Conservation (phyloP, 2,888 invertebrate genomes). For the Platycheirus albimanus region DNA sequence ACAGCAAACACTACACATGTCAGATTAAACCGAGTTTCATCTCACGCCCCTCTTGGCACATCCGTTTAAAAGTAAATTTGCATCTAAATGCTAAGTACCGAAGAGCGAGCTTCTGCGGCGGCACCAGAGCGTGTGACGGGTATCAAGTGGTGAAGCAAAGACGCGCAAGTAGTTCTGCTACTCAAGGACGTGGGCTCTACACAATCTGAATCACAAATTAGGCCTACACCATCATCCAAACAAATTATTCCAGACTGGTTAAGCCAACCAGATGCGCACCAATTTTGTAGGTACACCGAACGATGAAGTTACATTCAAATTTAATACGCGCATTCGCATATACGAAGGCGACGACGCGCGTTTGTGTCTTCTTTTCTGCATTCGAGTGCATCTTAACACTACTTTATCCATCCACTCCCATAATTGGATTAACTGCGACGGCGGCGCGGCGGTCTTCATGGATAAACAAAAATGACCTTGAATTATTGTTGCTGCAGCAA, state of each 20-base stretch:
- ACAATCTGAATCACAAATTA: slow-evolving; percentile 30
- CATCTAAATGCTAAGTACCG: neutral
- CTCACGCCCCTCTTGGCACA: slow-evolving; percentile 5
- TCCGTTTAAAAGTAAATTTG: slow-evolving; percentile 26
- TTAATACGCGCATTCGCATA: slow-evolving; percentile 14
- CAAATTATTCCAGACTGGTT: slow-evolving; percentile 6
- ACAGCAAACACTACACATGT: slow-evolving; percentile 1
- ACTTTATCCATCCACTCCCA: slow-evolving; percentile 51
- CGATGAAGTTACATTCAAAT: slow-evolving; percentile 25
- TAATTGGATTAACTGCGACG: slow-evolving; percentile 58
- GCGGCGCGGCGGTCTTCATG: slow-evolving; percentile 38
- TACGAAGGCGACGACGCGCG: slow-evolving; percentile 1
- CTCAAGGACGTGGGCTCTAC: slow-evolving; percentile 55
- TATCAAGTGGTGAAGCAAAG: slow-evolving; percentile 35
- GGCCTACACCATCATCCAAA: neutral
- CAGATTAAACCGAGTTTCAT: slow-evolving; percentile 19
- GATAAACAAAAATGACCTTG: slow-evolving; percentile 73
- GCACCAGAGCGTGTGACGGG: neutral
- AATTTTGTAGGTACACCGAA: slow-evolving; percentile 23
- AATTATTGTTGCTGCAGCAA: slow-evolving; percentile 43
- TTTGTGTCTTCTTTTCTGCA: slow-evolving; percentile 1
- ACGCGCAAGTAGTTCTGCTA: slow-evolving; percentile 35
- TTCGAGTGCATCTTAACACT: slow-evolving; percentile 20
- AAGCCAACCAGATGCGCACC: slow-evolving; percentile 26
- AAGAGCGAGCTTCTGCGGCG: too few relatives aligned